These are phyloP conservation scores for Otocyon megalotis DNA, from an alignment of 2,113 vertebrate species.

Conservation along the genomic window DNA sequence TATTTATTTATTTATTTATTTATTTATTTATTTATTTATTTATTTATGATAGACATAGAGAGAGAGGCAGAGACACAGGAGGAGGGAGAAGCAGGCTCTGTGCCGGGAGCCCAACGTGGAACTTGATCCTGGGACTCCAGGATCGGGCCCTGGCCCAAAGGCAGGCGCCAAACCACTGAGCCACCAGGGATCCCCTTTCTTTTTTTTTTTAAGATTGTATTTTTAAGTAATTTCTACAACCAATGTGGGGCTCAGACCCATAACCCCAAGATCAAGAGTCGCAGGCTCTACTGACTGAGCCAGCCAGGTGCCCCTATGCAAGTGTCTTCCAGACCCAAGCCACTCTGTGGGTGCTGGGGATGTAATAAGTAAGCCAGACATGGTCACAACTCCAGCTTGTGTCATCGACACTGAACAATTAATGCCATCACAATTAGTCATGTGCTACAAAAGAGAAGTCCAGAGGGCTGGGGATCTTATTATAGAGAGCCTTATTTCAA, in stretches of 20 bases:
- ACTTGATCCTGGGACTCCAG: too few relatives aligned
- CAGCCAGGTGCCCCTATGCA: neutral
- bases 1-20: too few relatives aligned
- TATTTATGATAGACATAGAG: too few relatives aligned
- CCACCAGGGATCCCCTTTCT: too few relatives aligned
- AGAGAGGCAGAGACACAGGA: too few relatives aligned
- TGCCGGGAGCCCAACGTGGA: too few relatives aligned
- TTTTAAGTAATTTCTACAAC: neutral
- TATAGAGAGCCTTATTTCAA: neutral
- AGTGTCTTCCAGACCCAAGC: neutral
- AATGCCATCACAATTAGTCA: neutral
- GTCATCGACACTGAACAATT: neutral
- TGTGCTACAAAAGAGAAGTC: neutral
- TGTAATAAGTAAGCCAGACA: neutral
- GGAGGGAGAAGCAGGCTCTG: too few relatives aligned
- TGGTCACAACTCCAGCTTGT: neutral
- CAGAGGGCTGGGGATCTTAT: neutral
- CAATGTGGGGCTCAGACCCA: neutral
- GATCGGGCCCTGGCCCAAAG: too few relatives aligned
- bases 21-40: too few relatives aligned
- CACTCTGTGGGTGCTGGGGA: neutral
- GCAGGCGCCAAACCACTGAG: too few relatives aligned
- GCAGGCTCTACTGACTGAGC: neutral
- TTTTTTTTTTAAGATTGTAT: neutral
- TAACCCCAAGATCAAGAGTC: neutral